Evolutionary conservation across 2,888 invertebrate genomes (phyloP).

Genomic region (Drosophila villosipedis): DNA sequence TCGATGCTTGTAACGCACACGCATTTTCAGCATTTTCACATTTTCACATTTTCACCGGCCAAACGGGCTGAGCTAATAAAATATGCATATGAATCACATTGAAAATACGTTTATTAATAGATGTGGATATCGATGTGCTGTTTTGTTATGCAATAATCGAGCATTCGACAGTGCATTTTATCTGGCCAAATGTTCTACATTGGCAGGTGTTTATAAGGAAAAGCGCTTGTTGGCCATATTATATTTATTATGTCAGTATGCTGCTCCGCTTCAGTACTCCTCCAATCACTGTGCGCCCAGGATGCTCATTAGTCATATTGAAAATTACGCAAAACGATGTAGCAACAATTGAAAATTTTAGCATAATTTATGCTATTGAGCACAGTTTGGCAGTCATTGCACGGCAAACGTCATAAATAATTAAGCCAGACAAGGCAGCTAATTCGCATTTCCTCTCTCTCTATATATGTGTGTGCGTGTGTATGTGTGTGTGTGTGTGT

Average conservation of each 20-base stretch:
- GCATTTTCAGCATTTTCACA: not conserved
- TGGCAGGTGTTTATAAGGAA: constrained; percentile 39
- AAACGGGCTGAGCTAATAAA: constrained; percentile 39
- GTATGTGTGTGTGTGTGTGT: constrained; percentile 8
- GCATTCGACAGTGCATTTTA: constrained; percentile 35
- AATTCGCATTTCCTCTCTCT: constrained; percentile 44
- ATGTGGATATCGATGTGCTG: constrained; percentile 41
- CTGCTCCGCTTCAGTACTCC: not conserved
- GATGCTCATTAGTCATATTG: constrained; percentile 70
- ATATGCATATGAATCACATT: constrained; percentile 66
- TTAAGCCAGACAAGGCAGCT: constrained; percentile 65
- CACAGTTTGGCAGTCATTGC: constrained; percentile 66
- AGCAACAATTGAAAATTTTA: constrained; percentile 53
- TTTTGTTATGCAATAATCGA: constrained; percentile 33
- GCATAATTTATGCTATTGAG: constrained; percentile 69
- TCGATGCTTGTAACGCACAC: constrained; percentile 4
- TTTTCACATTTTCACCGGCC: not conserved
- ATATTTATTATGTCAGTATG: not conserved
- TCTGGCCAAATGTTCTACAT: constrained; percentile 17
- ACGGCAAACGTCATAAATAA: constrained; percentile 56
- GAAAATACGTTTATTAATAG: constrained; percentile 72
- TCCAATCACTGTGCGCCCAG: not conserved
- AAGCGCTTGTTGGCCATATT: constrained; percentile 30
- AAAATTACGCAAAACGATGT: constrained; percentile 63
- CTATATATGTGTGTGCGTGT: not conserved